Percentiles rank a stretch among this genome's conserved stretches.
Evolutionary conservation across 2,797 vertebrate species (phyloP).

Genomic region (Streptopelia turtur): DNA sequence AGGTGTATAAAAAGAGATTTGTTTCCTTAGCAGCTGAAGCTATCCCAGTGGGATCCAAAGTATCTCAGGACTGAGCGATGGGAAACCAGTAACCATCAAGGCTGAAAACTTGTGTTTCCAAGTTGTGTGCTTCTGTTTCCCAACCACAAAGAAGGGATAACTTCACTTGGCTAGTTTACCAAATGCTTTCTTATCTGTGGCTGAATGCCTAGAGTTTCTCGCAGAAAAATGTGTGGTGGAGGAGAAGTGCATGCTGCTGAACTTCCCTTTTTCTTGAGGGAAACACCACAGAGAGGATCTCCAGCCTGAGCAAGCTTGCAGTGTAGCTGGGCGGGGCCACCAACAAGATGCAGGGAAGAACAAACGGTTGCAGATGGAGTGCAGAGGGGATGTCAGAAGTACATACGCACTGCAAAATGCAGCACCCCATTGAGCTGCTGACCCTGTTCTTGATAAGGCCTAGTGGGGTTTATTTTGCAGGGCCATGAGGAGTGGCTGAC

Average conservation of each 20-base stretch:
- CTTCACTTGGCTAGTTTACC: background rate
- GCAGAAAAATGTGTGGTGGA: background rate
- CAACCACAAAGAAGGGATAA: background rate
- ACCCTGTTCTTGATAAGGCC: background rate
- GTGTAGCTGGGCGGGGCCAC: background rate
- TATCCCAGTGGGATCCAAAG: background rate
- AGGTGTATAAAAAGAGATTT: background rate
- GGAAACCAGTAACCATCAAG: background rate
- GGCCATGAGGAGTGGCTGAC: background rate
- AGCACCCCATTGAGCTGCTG: background rate
- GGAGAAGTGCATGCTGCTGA: background rate
- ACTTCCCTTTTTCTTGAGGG: background rate
- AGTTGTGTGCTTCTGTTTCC: background rate
- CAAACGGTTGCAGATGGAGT: background rate
- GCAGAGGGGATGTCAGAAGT: background rate
- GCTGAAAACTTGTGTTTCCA: background rate
- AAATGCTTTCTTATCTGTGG: background rate
- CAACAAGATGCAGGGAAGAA: background rate
- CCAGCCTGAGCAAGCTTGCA: background rate
- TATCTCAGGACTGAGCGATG: background rate
- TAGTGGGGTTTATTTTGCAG: background rate
- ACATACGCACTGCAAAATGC: fast-evolving
- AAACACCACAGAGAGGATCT: background rate
- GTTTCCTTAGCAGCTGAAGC: background rate
- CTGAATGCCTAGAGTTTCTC: background rate